Percentiles rank a stretch among this genome's conserved stretches.
Conservation (phyloP, 2,113 vertebrate genomes). For the Vidua chalybeata region DNA sequence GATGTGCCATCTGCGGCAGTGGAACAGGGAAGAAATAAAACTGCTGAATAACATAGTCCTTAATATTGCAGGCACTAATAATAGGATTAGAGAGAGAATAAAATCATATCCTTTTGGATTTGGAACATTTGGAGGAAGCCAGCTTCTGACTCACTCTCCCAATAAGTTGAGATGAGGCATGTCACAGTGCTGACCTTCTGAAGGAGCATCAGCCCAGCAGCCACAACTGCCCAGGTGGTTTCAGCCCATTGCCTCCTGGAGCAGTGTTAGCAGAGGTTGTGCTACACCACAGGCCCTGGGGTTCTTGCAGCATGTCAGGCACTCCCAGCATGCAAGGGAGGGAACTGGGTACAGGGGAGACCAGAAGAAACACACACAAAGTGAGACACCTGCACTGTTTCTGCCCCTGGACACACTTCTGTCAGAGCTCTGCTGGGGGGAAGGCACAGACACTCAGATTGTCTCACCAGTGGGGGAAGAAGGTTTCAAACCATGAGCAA, state of each 20-base stretch:
- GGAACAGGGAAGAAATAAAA: neutral
- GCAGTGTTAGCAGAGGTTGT: neutral
- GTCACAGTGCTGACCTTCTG: neutral
- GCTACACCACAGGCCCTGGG: neutral
- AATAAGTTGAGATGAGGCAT: neutral
- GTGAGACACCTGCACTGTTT: neutral
- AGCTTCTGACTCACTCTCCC: neutral
- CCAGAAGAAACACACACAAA: neutral
- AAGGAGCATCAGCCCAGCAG: neutral
- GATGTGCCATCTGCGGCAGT: neutral
- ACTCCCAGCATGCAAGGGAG: neutral
- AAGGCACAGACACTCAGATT: neutral
- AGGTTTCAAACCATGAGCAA: neutral
- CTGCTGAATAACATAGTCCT: constrained; percentile 29
- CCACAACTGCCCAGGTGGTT: neutral
- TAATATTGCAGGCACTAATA: constrained; percentile 12
- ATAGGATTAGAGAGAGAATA: constrained; percentile 16
- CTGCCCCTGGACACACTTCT: neutral
- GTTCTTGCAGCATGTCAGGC: neutral
- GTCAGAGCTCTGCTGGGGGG: neutral
- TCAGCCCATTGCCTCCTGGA: neutral
- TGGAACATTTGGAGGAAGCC: constrained; percentile 18
- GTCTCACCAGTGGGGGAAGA: accelerated
- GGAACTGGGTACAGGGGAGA: neutral
- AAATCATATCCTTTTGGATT: constrained; percentile 9